Base-by-base conservation (phyloP, 2,797 vertebrate genomes). In the Sphenopsis melanotis region DNA sequence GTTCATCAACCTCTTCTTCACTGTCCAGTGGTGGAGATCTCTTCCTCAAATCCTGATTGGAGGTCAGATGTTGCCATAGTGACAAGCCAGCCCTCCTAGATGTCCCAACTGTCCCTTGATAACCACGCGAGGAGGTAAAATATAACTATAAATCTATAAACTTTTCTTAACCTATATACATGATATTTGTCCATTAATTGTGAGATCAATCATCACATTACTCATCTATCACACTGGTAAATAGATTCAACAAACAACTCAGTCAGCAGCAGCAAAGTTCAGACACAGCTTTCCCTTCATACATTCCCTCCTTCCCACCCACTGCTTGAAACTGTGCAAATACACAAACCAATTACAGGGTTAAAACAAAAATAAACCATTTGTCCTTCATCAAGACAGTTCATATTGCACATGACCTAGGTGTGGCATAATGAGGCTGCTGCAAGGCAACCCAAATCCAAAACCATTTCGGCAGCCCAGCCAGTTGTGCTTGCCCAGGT, bases 331-430 rank as follows among this genome's bases (percentile, higher is more conserved):
- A 87, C 7, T 46, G 71, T 76, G 79, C 81, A 80, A 85, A 87
- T 30, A 19, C 30, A 56, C 50, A 46, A 78, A 65, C 10, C 2
- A 27, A 90, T 90, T 89, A 72, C 59, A 47, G 52, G 37, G 39
- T 71, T 91, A 85, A 94, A 91, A 11, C 49, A 76, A 90, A 95
- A 94, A 79, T 44, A 93, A 90, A 87, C 39, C 5, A 70, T 89
- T 83, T 82, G 85, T 93, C 89, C 87, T 80, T 96, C 93, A 83
- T 82, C 74, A 46, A 82, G 63, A 37, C 52, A 57, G 49, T 57
- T 95, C 77, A 44, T 46, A 56, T 52, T 83, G 52, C 37, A 57
- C 75, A 61, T 94, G 59, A 59, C 78, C 50, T 88, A 79, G 90
- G 85, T 46, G 85, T 80, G 89, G 79, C 60, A 11, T 26, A 86